Percentiles rank a stretch among this genome's conserved stretches.
These are phyloP conservation scores for Eutolmus rufibarbis DNA, from an alignment of 2,888 invertebrate species.

Conservation along the genomic window DNA sequence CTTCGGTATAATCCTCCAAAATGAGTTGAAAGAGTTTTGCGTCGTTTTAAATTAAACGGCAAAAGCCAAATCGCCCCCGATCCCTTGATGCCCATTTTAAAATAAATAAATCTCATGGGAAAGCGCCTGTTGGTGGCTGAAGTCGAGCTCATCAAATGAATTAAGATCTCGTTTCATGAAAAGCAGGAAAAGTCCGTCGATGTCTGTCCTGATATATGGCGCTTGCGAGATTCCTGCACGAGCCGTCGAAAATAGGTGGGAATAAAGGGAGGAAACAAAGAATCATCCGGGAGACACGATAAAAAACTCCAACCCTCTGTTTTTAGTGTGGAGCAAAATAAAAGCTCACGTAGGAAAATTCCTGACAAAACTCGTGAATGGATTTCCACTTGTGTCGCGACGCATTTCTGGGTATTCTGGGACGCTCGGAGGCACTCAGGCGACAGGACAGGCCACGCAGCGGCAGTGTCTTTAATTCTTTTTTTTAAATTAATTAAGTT, in stretches of 20 bases:
- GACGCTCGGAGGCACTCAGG: background rate
- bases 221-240: background rate
- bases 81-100: background rate
- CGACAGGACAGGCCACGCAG: background rate
- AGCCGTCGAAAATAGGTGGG: background rate
- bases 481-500: slow-evolving; percentile 36
- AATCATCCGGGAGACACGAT: background rate
- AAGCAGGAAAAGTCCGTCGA: background rate
- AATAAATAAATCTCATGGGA: background rate
- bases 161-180: background rate
- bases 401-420: background rate
- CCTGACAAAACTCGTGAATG: background rate
- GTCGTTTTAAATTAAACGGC: background rate
- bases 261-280: background rate
- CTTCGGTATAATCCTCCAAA: background rate
- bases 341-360: background rate
- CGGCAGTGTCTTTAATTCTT: background rate
- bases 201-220: background rate
- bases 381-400: background rate
- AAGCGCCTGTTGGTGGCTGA: background rate
- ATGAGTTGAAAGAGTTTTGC: background rate
- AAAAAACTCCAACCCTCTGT: background rate
- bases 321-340: background rate
- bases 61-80: background rate
- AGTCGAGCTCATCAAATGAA: background rate